Conservation (phyloP, 2,888 invertebrate genomes). For the Mimumesa dahlbomi region DNA sequence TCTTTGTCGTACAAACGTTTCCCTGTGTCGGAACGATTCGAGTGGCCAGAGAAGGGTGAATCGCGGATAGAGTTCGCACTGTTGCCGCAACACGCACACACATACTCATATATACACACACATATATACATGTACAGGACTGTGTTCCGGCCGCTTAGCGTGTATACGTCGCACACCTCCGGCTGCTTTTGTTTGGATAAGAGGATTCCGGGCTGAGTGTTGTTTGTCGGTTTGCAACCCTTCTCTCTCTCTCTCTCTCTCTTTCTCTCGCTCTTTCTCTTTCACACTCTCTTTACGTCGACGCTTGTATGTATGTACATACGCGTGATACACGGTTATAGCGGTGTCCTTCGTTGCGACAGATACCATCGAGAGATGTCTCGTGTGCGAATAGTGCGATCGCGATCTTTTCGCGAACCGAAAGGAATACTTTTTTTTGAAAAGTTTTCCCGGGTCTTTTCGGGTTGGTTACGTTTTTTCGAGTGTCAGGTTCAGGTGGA, state of each 20-base stretch:
- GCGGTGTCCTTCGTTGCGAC: conserved; percentile 16
- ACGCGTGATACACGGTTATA: neutral
- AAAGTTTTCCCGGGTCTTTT: too few species aligned
- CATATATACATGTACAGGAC: neutral
- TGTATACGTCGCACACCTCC: conserved; percentile 18
- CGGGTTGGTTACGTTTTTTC: too few species aligned
- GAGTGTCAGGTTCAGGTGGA: too few species aligned
- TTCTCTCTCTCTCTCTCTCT: conserved; percentile 11
- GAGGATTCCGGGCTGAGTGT: conserved; percentile 44
- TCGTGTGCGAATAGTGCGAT: too few species aligned
- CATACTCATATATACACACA: too few species aligned
- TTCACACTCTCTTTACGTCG: too few species aligned
- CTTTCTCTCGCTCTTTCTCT: too few species aligned
- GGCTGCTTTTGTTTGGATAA: conserved; percentile 39
- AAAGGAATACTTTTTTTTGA: too few species aligned
- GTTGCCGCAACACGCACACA: conserved; percentile 38
- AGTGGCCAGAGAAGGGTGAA: neutral
- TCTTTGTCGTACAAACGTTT: too few species aligned
- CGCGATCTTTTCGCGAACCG: too few species aligned
- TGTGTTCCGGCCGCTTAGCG: conserved; percentile 38
- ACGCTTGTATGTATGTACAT: conserved; percentile 5
- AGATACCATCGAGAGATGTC: too few species aligned
- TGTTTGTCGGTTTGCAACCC: conserved; percentile 28
- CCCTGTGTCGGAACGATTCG: too few species aligned
- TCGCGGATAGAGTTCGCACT: conserved; percentile 6